Percentiles rank a stretch among this genome's conserved stretches.
Evolutionary conservation across 1,140 invertebrate species (phyloP).

Genomic region (Tenebrio molitor): DNA sequence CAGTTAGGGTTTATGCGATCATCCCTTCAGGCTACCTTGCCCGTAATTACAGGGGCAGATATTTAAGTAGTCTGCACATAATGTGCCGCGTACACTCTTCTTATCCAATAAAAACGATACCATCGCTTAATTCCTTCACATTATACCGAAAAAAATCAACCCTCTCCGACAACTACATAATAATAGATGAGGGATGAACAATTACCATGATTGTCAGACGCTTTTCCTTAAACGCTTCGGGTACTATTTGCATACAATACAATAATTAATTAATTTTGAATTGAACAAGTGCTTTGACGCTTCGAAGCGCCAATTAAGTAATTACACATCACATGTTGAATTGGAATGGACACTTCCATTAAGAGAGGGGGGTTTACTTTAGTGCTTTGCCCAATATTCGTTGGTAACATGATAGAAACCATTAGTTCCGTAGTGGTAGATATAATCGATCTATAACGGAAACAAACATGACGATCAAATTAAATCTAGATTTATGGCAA

Average conservation of each 20-base stretch:
- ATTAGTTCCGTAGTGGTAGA: conserved; percentile 1
- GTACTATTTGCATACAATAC: conserved; percentile 28
- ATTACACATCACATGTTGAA: conserved; percentile 11
- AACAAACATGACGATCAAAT: conserved; percentile 27
- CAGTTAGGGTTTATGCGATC: conserved; percentile 48
- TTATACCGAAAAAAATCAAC: neutral
- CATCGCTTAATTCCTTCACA: conserved; percentile 11
- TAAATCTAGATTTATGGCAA: too few species aligned
- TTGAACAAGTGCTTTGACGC: neutral
- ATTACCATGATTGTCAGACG: neutral
- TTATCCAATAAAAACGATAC: conserved; percentile 37
- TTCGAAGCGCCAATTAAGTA: conserved; percentile 37
- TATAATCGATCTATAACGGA: conserved; percentile 27
- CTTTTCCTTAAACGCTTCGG: neutral
- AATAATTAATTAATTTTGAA: neutral
- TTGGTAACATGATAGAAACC: conserved; percentile 23
- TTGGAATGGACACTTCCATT: conserved; percentile 44
- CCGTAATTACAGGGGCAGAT: conserved; percentile 50
- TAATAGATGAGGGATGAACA: conserved; percentile 1
- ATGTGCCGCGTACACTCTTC: conserved; percentile 6
- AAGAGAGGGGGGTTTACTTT: conserved; percentile 3
- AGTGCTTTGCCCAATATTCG: conserved; percentile 1
- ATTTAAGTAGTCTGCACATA: conserved; percentile 47
- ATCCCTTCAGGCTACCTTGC: conserved; percentile 48
- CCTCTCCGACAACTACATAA: conserved; percentile 3